These are phyloP conservation scores for Petromus typicus DNA, from an alignment of 2,113 vertebrate genomes.

Conservation along the genomic window DNA sequence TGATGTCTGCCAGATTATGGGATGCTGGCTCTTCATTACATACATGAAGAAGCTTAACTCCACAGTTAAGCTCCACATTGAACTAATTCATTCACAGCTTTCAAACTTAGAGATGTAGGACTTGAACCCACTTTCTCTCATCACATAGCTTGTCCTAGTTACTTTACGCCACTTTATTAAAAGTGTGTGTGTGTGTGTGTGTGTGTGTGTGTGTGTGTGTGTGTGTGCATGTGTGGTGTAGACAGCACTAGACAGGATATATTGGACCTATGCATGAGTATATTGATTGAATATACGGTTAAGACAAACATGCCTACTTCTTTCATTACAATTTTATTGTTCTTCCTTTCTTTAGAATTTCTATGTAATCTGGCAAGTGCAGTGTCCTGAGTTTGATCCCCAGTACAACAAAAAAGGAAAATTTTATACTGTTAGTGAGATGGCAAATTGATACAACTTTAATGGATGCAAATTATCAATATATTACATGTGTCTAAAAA, in stretches of 20 bases:
- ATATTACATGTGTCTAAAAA: neutral
- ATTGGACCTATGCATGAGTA: neutral
- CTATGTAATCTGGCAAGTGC: neutral
- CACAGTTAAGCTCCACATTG: too few relatives aligned
- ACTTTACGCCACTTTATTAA: too few relatives aligned
- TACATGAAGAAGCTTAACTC: neutral
- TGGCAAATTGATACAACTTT: neutral
- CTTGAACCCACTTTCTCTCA: neutral
- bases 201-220: too few relatives aligned
- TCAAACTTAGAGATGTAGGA: neutral
- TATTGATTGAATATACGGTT: neutral
- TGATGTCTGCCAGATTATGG: neutral
- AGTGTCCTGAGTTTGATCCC: too few relatives aligned
- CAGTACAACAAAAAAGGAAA: neutral
- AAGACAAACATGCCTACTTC: conserved; percentile 14
- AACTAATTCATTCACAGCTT: neutral
- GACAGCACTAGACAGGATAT: neutral
- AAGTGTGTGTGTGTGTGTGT: too few relatives aligned
- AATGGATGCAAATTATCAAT: neutral
- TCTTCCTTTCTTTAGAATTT: conserved; percentile 8
- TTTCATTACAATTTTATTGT: neutral
- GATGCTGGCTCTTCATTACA: neutral
- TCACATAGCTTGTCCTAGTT: neutral
- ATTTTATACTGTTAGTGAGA: neutral
- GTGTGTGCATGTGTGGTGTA: too few relatives aligned